A percentile compares a stretch with the other conserved stretches of the same genome.
Conservation (phyloP, 2,888 invertebrate species). For the Crioceris asparagi region DNA sequence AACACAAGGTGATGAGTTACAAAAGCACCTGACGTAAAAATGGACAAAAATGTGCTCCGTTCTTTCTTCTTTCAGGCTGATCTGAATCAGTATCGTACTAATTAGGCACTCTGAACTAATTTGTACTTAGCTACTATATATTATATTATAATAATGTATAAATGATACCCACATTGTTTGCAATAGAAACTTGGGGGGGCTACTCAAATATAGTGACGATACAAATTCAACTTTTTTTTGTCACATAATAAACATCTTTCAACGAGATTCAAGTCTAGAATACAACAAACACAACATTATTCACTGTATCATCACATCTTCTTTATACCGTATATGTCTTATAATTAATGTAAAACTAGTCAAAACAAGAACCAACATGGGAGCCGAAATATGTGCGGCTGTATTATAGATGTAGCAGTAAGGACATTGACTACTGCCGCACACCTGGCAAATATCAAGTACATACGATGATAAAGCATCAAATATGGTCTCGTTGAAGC, state of each 20-base stretch:
- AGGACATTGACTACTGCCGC: conserved; percentile 88
- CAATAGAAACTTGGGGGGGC: background rate
- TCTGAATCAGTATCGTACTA: conserved; percentile 1
- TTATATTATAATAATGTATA: background rate
- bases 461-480: conserved; percentile 78
- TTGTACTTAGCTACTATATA: conserved; percentile 6
- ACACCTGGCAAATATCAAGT: conserved; percentile 86
- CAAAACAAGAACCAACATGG: conserved; percentile 26
- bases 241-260: conserved; percentile 3
- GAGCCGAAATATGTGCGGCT: conserved; percentile 36
- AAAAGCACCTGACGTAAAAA: background rate
- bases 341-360: conserved; percentile 24
- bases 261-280: background rate
- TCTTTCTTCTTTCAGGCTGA: background rate
- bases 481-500: conserved; percentile 86
- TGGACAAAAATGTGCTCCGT: background rate
- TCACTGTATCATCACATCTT: conserved; percentile 16
- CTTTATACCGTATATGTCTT: conserved; percentile 23
- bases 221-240: conserved; percentile 10
- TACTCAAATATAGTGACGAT: conserved; percentile 7
- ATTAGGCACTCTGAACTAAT: conserved; percentile 6
- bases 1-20: too few relatives aligned
- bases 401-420: conserved; percentile 81
- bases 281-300: conserved; percentile 8
- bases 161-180: conserved; percentile 2